Percentiles rank a stretch among this genome's conserved stretches.
phyloP scores from a whole-genome alignment of 35 echinoderm and acorn worm genomes.

The Ophioderma brevispina region DNA sequence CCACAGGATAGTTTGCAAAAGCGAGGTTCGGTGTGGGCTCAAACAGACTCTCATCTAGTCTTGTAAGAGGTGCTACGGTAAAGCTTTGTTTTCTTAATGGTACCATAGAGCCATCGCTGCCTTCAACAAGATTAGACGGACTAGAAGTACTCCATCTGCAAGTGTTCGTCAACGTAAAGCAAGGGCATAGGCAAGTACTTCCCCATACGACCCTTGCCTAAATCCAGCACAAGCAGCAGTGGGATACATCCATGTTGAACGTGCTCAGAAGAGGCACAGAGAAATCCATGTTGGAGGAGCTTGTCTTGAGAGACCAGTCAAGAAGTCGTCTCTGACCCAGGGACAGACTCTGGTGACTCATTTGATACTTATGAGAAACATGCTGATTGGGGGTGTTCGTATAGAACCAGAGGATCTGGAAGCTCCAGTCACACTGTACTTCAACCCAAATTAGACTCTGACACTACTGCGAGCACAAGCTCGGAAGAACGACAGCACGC shows the following conservation, averaged over 20 bases:
- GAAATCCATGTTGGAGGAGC: background rate
- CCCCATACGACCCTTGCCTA: background rate
- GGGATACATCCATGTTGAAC: background rate
- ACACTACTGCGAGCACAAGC: slow-evolving; percentile 50
- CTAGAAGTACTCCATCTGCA: background rate
- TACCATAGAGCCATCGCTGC: background rate
- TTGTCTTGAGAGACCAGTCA: background rate
- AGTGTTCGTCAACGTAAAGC: background rate
- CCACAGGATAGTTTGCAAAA: background rate
- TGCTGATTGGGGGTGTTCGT: background rate
- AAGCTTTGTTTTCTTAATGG: background rate
- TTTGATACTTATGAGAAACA: slow-evolving; percentile 21
- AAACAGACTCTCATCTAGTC: background rate
- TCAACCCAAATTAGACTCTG: slow-evolving; percentile 7
- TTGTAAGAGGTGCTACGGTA: background rate
- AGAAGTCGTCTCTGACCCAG: background rate
- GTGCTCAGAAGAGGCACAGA: background rate
- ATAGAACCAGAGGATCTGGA: slow-evolving; percentile 64
- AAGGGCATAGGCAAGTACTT: background rate
- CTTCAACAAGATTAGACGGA: background rate
- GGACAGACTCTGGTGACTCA: background rate
- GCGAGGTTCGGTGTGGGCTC: background rate
- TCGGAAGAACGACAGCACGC: slow-evolving; percentile 85
- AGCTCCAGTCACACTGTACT: slow-evolving; percentile 82
- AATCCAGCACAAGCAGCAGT: background rate